A percentile compares a stretch with the other conserved stretches of the same genome.
Conservation (phyloP, 92 coral and sea anemone species). For the Hydrozoanthus gracilis region DNA sequence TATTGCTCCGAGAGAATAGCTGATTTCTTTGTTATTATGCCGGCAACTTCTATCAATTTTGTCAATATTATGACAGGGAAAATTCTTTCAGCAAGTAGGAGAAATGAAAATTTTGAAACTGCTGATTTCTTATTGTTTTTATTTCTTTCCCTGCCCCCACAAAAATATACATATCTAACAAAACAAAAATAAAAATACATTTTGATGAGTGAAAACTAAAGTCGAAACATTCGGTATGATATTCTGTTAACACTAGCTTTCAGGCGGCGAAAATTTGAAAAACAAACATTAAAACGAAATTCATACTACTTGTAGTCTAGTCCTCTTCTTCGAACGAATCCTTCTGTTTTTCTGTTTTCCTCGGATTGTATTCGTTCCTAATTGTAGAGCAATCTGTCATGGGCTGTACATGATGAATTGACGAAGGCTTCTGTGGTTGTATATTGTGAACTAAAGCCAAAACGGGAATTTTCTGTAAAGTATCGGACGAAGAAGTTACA, state of each 20-base stretch:
- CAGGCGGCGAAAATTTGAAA: not conserved
- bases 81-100: not conserved
- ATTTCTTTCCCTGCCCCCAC: not conserved
- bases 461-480: constrained; percentile 94
- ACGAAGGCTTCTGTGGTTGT: constrained; percentile 74
- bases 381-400: constrained; percentile 7
- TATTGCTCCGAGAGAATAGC: not conserved
- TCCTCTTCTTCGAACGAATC: constrained; percentile 90
- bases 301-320: constrained; percentile 27
- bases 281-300: constrained; percentile 18
- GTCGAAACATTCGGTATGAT: not conserved
- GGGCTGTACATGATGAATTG: constrained; percentile 2
- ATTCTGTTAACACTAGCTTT: constrained; percentile 20
- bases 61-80: constrained; percentile 30
- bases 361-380: constrained; percentile 69
- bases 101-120: not conserved
- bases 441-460: constrained; percentile 93
- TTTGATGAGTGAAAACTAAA: not conserved
- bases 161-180: constrained; percentile 14
- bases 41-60: constrained; percentile 11
- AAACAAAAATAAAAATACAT: constrained; percentile 22
- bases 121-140: not conserved
- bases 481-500: constrained; percentile 69
- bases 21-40: constrained; percentile 18
- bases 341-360: constrained; percentile 73